Evolutionary conservation across 2,888 invertebrate species (phyloP), one percentile per base, ranked within the genome.

Genomic region (Agrypnus murinus): DNA sequence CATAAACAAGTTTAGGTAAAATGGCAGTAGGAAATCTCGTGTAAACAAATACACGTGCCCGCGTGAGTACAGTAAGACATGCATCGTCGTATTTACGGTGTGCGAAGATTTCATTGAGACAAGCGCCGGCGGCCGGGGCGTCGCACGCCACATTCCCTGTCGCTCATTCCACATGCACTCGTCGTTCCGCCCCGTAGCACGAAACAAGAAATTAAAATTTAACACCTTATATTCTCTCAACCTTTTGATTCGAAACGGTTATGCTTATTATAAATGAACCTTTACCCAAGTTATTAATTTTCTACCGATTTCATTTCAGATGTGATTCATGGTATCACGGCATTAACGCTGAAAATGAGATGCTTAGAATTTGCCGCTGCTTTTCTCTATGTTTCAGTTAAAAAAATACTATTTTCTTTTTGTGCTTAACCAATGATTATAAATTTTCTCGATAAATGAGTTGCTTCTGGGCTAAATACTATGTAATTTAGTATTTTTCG

Each of bases 111-210:
- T 74, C 67, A 69, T 70, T 72, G 67, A 72, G 69, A 74, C 72
- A 67, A 71, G 69, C 72, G 74, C 72, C 72, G 69, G 69, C 53
- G 67, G 67, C 69, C 59, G 64, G 67, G 72, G 74, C 66, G 74
- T 74, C 74, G 74, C 74, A 74, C 72, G 74, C 72, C 59, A 72
- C 74, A 72, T 74, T 72, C 74, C 69, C 72, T 72, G 69, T 70
- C 72, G 69, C 60, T 74, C 72, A 72, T 69, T 74, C 65, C 65
- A 69, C 71, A 74, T 74, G 74, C 71, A 63, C 58, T 59, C 46
- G 50, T 38, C 45, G 58, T 66, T 67, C 67, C 66, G 64, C 68
- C 71, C 64, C 64, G 34, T 45, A 69, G 65, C 72, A 72, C 74
- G 74, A 72, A 65, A 66, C 59, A 48, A 67, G 63, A 66, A 72